A percentile compares a stretch with the other conserved stretches of the same genome.
Evolutionary conservation across 1,140 invertebrate species (phyloP).

Genomic region (Solenopsis fugax): DNA sequence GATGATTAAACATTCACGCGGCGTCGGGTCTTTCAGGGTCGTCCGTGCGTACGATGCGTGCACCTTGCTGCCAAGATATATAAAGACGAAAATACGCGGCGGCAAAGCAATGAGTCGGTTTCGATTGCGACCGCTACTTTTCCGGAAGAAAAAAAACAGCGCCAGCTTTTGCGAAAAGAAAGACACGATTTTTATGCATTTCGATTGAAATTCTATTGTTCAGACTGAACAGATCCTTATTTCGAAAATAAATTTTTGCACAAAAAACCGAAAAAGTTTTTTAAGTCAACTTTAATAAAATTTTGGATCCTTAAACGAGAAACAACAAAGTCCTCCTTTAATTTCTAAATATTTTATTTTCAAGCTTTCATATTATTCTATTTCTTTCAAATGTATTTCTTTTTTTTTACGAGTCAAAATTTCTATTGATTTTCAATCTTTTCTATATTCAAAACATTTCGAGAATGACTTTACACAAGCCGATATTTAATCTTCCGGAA

Average conservation of each 20-base stretch:
- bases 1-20: constrained; percentile 54
- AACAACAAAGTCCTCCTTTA: not conserved
- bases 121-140: constrained; percentile 15
- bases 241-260: not conserved
- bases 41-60: constrained; percentile 48
- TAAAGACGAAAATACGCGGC: constrained; percentile 52
- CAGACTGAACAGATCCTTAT: not conserved
- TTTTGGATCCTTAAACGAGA: not conserved
- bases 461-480: not conserved
- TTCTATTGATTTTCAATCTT: not conserved
- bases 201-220: not conserved
- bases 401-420: not conserved
- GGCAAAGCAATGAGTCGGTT: not conserved
- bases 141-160: constrained; percentile 20
- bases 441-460: not conserved
- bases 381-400: not conserved
- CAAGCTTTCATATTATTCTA: not conserved
- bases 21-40: constrained; percentile 52
- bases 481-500: constrained; percentile 18
- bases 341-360: not conserved
- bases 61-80: constrained; percentile 47
- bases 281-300: not conserved
- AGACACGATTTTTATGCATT: not conserved
- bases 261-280: not conserved
- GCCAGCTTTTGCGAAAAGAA: not conserved